Percentiles rank a stretch among this genome's conserved stretches.
Conservation (phyloP, 2,797 vertebrate genomes). For the Morelia viridis region DNA sequence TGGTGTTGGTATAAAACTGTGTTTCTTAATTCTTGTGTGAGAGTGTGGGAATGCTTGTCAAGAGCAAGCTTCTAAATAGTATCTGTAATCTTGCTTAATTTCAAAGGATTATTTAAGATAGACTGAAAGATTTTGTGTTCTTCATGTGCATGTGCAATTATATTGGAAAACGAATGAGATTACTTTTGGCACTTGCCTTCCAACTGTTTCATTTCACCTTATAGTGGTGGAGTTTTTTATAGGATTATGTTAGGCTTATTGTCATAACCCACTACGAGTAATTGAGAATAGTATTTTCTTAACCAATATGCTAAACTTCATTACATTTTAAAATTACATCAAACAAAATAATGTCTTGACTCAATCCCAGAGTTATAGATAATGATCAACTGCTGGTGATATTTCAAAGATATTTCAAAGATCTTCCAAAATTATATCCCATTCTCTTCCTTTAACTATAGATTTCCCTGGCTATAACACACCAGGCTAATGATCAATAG, state of each 20-base stretch:
- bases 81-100: constrained; percentile 9
- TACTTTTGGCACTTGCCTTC: background rate
- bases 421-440: background rate
- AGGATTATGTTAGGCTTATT: background rate
- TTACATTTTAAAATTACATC: background rate
- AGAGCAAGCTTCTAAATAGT: background rate
- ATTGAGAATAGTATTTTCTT: background rate
- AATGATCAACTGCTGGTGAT: background rate
- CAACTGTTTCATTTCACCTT: background rate
- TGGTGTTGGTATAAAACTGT: background rate
- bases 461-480: background rate
- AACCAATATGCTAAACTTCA: background rate
- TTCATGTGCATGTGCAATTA: background rate
- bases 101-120: constrained; percentile 8
- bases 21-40: constrained; percentile 23
- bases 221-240: background rate
- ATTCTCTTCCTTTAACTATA: background rate
- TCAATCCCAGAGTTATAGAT: background rate
- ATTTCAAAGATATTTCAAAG: background rate
- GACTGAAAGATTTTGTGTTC: background rate
- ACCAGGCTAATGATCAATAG: background rate
- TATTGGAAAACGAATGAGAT: background rate
- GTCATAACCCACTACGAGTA: background rate
- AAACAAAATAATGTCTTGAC: background rate
- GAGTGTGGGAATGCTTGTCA: background rate